phyloP scores from a whole-genome alignment of 2,113 vertebrate species.

The Dromas ardeola region DNA sequence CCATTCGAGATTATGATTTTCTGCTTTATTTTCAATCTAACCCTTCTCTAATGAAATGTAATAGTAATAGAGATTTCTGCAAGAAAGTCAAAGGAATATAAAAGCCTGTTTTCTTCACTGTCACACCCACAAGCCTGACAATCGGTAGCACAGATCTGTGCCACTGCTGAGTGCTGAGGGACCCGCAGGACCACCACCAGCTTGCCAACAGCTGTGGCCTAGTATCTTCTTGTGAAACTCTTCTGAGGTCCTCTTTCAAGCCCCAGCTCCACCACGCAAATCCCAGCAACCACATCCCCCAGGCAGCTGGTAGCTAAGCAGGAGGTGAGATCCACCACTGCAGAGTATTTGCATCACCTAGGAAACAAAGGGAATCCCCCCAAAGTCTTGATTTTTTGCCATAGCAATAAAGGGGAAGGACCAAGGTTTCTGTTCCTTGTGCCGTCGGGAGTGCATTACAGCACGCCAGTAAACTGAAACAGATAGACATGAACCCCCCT shows the following conservation, averaged over 20 bases:
- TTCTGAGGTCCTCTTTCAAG: background rate
- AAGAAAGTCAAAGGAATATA: background rate
- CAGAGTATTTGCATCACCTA: background rate
- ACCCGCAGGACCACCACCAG: background rate
- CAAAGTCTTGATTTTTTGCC: background rate
- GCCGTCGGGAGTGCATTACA: rapidly evolving
- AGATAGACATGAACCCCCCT: background rate
- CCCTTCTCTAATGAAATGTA: background rate
- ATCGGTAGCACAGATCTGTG: background rate
- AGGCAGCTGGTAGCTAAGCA: background rate
- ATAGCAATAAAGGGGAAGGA: background rate
- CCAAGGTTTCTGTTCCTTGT: background rate
- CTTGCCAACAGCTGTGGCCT: background rate
- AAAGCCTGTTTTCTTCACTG: background rate
- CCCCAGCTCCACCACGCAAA: background rate
- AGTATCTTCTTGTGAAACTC: background rate
- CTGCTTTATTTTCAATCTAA: background rate
- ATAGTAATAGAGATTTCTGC: background rate
- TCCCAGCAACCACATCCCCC: background rate
- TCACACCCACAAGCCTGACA: background rate
- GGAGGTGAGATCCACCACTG: background rate
- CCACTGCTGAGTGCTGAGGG: background rate
- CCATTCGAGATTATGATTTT: background rate
- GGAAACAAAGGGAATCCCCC: background rate
- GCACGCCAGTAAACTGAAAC: background rate